A percentile compares a stretch with the other conserved stretches of the same genome.
Evolutionary conservation across 2,888 invertebrate genomes (phyloP).

Genomic region (Taenaris catops): DNA sequence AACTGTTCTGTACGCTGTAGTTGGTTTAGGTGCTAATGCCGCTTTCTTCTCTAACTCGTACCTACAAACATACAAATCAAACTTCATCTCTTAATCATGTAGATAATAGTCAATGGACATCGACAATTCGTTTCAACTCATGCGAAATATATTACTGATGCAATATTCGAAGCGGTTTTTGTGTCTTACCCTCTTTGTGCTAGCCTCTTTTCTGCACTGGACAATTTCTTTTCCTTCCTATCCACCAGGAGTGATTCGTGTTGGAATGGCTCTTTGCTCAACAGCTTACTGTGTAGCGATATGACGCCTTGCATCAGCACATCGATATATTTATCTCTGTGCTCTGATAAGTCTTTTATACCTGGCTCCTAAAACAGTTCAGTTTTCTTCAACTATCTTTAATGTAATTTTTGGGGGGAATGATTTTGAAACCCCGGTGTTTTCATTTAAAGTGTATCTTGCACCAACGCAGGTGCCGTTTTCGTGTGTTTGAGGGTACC

Average conservation of each 20-base stretch:
- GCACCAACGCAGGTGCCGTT: conserved; percentile 48
- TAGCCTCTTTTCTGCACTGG: conserved; percentile 94
- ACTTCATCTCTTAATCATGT: not conserved
- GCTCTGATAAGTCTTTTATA: conserved; percentile 85
- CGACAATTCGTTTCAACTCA: too few relatives aligned
- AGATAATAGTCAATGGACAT: not conserved
- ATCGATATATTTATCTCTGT: conserved; percentile 88
- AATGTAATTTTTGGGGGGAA: too few relatives aligned
- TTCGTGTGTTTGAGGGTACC: conserved; percentile 46
- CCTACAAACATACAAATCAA: conserved; percentile 63
- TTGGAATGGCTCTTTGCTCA: conserved; percentile 94
- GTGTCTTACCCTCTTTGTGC: conserved; percentile 90
- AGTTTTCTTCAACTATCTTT: too few relatives aligned
- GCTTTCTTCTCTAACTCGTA: conserved; percentile 97
- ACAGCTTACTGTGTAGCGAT: conserved; percentile 79
- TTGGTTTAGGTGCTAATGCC: conserved; percentile 81
- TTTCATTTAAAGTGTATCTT: conserved; percentile 36
- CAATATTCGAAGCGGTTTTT: too few relatives aligned
- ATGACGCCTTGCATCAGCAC: conserved; percentile 88
- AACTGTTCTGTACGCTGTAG: conserved; percentile 80
- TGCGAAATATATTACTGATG: too few relatives aligned
- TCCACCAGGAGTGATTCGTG: conserved; percentile 97
- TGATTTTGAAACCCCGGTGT: conserved; percentile 32
- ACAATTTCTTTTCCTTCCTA: conserved; percentile 95
- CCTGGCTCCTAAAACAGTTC: conserved; percentile 85